These are phyloP conservation scores for Arion vulgaris DNA, from an alignment of 1,140 invertebrate genomes.

Conservation along the genomic window DNA sequence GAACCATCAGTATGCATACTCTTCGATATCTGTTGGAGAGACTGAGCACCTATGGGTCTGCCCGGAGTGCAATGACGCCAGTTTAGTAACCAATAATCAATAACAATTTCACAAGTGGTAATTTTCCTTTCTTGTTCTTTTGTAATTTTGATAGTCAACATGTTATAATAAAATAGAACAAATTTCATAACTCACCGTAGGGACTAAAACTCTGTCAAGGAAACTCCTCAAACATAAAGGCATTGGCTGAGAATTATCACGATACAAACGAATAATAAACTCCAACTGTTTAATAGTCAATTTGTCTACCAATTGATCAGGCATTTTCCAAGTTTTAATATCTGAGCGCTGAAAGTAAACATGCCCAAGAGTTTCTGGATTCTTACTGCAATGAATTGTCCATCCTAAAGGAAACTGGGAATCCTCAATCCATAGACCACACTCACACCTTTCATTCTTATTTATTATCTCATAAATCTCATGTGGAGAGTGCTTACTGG, in stretches of 20 bases:
- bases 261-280: constrained; percentile 5
- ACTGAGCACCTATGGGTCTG: too few species aligned
- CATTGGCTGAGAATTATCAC: background rate
- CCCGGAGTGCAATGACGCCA: too few species aligned
- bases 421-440: background rate
- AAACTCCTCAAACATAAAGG: background rate
- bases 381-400: constrained; percentile 21
- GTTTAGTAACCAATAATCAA: too few species aligned
- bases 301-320: background rate
- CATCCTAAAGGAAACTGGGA: constrained; percentile 9
- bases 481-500: constrained; percentile 3
- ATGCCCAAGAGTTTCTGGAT: background rate
- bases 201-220: background rate
- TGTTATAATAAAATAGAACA: too few species aligned
- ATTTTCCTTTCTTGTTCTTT: too few species aligned
- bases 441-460: constrained; percentile 19
- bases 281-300: background rate
- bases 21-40: too few species aligned
- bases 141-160: too few species aligned
- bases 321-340: constrained; percentile 16
- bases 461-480: constrained; percentile 18
- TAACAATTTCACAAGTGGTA: too few species aligned
- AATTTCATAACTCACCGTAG: background rate
- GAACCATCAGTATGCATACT: too few species aligned
- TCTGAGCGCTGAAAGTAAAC: constrained; percentile 6